Conservation (phyloP, 2,888 invertebrate species). For the Apantesis nais region DNA sequence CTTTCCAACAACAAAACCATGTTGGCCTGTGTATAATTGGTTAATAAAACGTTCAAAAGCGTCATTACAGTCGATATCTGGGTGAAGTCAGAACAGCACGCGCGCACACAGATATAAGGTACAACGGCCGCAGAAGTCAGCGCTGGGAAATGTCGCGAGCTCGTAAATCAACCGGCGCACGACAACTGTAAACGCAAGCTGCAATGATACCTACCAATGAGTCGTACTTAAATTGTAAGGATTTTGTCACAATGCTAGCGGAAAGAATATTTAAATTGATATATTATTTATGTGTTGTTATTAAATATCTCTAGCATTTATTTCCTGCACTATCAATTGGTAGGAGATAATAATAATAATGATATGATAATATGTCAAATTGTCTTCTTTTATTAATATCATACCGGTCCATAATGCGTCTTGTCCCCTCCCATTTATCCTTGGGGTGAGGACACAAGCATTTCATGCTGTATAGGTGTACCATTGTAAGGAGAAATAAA, state of each 20-base stretch:
- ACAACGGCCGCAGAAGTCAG: slow-evolving; percentile 24
- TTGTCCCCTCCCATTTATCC: no score
- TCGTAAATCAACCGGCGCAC: slow-evolving; percentile 55
- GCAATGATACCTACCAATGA: slow-evolving; percentile 32
- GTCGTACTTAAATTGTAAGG: slow-evolving; percentile 22
- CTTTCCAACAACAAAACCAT: no score
- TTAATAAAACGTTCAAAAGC: slow-evolving; percentile 31
- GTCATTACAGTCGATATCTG: slow-evolving; percentile 34
- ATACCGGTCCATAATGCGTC: no score
- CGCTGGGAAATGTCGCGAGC: slow-evolving; percentile 37
- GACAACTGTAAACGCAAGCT: slow-evolving; percentile 46
- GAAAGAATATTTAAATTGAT: neutral
- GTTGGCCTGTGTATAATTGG: no score
- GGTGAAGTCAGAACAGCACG: slow-evolving; percentile 10
- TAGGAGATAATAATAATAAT: no score
- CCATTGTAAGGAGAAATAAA: no score
- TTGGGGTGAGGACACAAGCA: no score
- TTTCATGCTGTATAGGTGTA: no score
- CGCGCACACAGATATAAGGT: slow-evolving; percentile 16
- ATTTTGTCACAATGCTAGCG: slow-evolving; percentile 20
- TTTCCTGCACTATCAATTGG: no score
- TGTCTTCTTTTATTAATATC: no score
- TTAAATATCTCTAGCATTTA: no score
- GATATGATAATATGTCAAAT: no score
- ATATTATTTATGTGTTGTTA: neutral